Conservation (phyloP, 1,140 invertebrate genomes). For the Pseudomyrmex cubaensis region DNA sequence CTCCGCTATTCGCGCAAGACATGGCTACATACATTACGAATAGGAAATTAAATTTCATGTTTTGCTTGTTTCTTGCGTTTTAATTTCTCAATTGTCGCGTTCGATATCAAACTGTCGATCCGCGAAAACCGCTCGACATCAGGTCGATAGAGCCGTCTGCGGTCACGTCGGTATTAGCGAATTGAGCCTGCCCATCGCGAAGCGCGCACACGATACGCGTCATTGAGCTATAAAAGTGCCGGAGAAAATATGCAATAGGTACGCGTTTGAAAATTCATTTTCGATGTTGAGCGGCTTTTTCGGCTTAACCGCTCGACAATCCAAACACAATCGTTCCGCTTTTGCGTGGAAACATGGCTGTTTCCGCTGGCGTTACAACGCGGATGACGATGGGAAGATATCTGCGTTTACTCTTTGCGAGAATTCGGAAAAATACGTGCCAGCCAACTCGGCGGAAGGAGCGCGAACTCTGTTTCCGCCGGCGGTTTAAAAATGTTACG, state of each 20-base stretch:
- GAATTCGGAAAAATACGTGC: slow-evolving; percentile 17
- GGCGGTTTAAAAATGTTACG: slow-evolving; percentile 7
- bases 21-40: background rate
- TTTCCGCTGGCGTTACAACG: slow-evolving; percentile 21
- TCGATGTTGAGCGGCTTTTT: slow-evolving; percentile 55
- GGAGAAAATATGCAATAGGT: slow-evolving; percentile 13
- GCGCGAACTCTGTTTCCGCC: background rate
- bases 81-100: slow-evolving; percentile 61
- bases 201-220: slow-evolving; percentile 32
- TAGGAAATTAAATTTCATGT: slow-evolving; percentile 27
- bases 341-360: background rate
- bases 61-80: slow-evolving; percentile 55
- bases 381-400: slow-evolving; percentile 7
- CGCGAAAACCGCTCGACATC: slow-evolving; percentile 69
- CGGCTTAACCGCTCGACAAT: slow-evolving; percentile 55
- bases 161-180: slow-evolving; percentile 70
- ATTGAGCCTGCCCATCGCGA: slow-evolving; percentile 60
- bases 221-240: slow-evolving; percentile 62
- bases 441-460: background rate
- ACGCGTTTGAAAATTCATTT: slow-evolving; percentile 53
- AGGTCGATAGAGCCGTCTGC: slow-evolving; percentile 68
- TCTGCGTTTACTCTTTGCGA: slow-evolving; percentile 33
- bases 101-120: slow-evolving; percentile 64
- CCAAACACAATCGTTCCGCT: slow-evolving; percentile 52
- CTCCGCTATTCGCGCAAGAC: background rate